Evolutionary conservation across 2,113 vertebrate genomes (phyloP), one percentile per base, ranked within the genome.

Genomic region (Junco hyemalis): DNA sequence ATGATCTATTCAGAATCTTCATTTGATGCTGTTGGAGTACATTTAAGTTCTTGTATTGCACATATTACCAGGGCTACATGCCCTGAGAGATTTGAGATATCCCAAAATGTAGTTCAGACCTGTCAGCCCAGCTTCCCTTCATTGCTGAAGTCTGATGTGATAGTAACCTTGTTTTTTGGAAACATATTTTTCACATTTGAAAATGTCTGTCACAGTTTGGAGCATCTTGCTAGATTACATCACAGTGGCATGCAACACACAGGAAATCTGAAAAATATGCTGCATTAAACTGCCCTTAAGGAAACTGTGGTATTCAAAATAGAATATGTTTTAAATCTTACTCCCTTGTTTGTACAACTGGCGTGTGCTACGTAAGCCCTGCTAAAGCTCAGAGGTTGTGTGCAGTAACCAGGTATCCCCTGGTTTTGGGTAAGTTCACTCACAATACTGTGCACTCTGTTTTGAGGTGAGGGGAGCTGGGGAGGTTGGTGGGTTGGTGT

Each of bases 211-310:
- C 94, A 93, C 93, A 93, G 68, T 97, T 91, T 97, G 96, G 84
- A 95, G 89, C 94, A 96, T 93, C 95, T 95, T 5, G 0, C 71
- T 81, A 92, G 88, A 95, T 97, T 96, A 97, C 93, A 94, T 98
- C 91, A 97, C 96, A 97, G 97, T 97, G 95, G 94, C 90, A 94
- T 90, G 92, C 92, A 92, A 64, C 76, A 92, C 91, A 90, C 82
- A 96, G 90, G 95, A 96, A 97, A 97, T 97, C 86, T 96, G 90
- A 96, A 97, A 96, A 96, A 95, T 96, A 96, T 97, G 96, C 93
- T 97, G 88, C 90, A 93, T 93, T 93, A 94, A 97, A 95, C 88
- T 93, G 90, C 91, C 95, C 95, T 86, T 91, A 88, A 95, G 96
- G 96, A 97, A 96, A 87, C 71, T 13, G 22, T 83, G 51, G 42